Conservation (phyloP, 1,140 invertebrate species). For the Apis cerana region DNA sequence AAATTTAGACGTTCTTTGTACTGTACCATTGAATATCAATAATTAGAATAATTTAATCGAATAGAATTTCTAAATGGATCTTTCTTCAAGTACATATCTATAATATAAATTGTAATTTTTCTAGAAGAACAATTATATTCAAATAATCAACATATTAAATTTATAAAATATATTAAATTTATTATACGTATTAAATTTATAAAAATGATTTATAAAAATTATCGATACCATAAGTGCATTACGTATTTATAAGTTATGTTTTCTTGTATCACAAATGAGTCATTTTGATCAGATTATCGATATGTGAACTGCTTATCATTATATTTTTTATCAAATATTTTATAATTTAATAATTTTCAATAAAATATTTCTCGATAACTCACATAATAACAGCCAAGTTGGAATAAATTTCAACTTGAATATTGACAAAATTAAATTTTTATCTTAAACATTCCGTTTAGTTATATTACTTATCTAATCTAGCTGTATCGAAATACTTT, state of each 20-base stretch:
- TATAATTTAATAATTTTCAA: no score
- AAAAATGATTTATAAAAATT: background rate
- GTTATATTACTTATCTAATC: no score
- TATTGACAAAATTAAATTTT: no score
- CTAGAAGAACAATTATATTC: background rate
- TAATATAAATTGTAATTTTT: background rate
- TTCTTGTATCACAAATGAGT: background rate
- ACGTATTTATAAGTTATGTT: background rate
- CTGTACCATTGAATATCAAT: background rate
- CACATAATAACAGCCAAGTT: no score
- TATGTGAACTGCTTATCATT: background rate
- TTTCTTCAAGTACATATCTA: background rate
- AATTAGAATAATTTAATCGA: background rate
- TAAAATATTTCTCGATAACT: no score
- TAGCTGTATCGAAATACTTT: no score
- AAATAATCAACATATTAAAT: background rate
- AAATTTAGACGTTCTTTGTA: background rate
- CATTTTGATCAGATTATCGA: background rate
- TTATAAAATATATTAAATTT: background rate
- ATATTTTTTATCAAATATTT: no score
- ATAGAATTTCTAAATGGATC: background rate
- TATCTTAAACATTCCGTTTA: no score
- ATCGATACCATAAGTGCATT: background rate
- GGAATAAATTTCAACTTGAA: no score
- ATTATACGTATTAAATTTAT: background rate